Evolutionary conservation across 2,113 vertebrate species (phyloP).

Genomic region (Albula goreensis): DNA sequence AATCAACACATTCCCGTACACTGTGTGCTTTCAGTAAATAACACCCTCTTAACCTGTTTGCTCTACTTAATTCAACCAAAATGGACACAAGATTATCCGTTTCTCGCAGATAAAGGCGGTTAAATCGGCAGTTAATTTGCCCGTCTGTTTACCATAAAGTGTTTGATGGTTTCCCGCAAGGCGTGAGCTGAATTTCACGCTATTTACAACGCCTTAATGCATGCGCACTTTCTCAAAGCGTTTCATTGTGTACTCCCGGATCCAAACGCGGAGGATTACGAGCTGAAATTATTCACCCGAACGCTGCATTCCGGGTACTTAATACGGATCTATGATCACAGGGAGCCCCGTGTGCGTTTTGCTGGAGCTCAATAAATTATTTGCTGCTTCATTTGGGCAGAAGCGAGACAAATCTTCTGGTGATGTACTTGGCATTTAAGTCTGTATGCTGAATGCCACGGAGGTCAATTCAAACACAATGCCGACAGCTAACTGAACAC

Average conservation of each 20-base stretch:
- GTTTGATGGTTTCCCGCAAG: background rate
- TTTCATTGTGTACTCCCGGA: background rate
- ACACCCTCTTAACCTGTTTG: background rate
- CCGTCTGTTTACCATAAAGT: background rate
- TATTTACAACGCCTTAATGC: background rate
- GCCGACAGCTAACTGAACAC: background rate
- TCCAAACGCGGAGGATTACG: background rate
- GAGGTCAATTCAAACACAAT: background rate
- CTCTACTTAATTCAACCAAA: background rate
- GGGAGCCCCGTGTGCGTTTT: background rate
- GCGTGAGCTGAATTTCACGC: background rate
- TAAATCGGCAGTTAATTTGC: background rate
- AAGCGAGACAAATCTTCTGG: slow-evolving; percentile 13
- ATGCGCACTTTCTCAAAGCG: background rate
- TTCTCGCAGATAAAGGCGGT: background rate
- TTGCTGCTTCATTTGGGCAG: slow-evolving; percentile 6
- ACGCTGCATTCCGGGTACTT: background rate
- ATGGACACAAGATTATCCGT: background rate
- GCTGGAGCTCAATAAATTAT: background rate
- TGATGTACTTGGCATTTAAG: slow-evolving; percentile 9
- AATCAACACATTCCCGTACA: no score
- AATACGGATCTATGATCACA: slow-evolving; percentile 1
- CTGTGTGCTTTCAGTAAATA: background rate
- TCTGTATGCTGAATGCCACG: background rate
- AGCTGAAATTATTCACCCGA: background rate